Conservation (phyloP, 2,888 invertebrate genomes). For the Leptopilina syphax region DNA sequence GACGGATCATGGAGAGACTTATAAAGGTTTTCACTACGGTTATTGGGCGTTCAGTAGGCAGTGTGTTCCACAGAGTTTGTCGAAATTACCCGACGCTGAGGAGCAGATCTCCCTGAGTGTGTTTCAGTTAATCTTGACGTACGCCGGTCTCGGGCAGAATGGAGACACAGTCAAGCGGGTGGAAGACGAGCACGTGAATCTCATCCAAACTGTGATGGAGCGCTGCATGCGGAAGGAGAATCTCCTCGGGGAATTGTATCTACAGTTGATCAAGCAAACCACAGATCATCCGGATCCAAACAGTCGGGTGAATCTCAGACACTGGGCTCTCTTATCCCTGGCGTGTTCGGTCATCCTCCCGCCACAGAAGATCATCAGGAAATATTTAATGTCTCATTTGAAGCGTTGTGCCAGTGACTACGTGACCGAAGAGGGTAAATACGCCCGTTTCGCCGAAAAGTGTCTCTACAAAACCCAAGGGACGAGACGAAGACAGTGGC, state of each 20-base stretch:
- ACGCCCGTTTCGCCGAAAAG: slow-evolving; percentile 94
- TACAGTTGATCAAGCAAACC: slow-evolving; percentile 95
- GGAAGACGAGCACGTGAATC: slow-evolving; percentile 91
- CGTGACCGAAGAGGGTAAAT: slow-evolving; percentile 95
- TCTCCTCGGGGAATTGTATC: slow-evolving; percentile 91
- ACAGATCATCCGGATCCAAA: slow-evolving; percentile 94
- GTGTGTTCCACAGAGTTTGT: slow-evolving; percentile 88
- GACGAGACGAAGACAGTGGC: slow-evolving; percentile 89
- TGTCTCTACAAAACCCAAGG: slow-evolving; percentile 86
- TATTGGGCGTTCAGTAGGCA: slow-evolving; percentile 95
- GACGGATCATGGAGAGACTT: slow-evolving; percentile 83
- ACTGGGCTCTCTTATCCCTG: slow-evolving; percentile 93
- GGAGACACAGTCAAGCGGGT: slow-evolving; percentile 84
- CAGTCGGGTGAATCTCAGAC: slow-evolving; percentile 90
- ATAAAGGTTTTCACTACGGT: slow-evolving; percentile 90
- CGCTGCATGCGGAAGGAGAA: slow-evolving; percentile 94
- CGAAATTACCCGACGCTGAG: slow-evolving; percentile 90
- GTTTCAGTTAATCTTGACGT: slow-evolving; percentile 92
- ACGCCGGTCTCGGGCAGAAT: slow-evolving; percentile 88
- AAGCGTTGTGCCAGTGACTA: slow-evolving; percentile 92
- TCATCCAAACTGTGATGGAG: slow-evolving; percentile 93
- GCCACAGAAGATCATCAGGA: slow-evolving; percentile 89
- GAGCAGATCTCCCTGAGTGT: slow-evolving; percentile 92
- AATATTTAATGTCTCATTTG: slow-evolving; percentile 92
- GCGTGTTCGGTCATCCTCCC: slow-evolving; percentile 91